phyloP scores from a whole-genome alignment of 1,140 invertebrate species.

The Orius laevigatus region DNA sequence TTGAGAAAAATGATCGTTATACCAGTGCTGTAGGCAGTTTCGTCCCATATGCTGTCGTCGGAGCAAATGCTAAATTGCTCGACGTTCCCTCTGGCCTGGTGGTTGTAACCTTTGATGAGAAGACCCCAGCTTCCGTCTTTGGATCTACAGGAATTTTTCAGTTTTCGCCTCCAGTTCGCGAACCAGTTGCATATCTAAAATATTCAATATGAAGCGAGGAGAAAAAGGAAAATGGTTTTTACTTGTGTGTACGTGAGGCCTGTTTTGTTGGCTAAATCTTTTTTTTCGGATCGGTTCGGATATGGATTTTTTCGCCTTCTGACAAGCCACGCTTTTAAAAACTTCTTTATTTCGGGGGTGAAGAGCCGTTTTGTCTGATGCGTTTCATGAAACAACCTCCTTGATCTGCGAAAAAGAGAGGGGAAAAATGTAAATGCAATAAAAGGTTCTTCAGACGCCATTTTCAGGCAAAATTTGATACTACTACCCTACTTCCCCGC shows the following conservation, averaged over 20 bases:
- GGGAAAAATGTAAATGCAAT: background rate
- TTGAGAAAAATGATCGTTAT: background rate
- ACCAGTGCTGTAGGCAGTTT: slow-evolving; percentile 22
- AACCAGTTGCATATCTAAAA: slow-evolving; percentile 57
- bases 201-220: background rate
- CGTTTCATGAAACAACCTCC: slow-evolving; percentile 36
- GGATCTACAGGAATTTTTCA: slow-evolving; percentile 46
- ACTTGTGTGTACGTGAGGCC: slow-evolving; percentile 54
- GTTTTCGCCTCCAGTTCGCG: slow-evolving; percentile 53
- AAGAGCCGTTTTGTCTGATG: slow-evolving; percentile 48
- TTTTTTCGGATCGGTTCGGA: slow-evolving; percentile 53
- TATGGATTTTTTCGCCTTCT: slow-evolving; percentile 52
- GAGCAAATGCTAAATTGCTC: slow-evolving; percentile 58
- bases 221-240: slow-evolving; percentile 4
- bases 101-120: slow-evolving; percentile 52
- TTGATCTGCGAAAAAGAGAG: slow-evolving; percentile 17
- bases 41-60: slow-evolving; percentile 55
- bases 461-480: background rate
- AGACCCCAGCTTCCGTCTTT: slow-evolving; percentile 49
- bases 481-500: too few species aligned
- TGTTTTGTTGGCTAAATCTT: slow-evolving; percentile 44
- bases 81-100: slow-evolving; percentile 48
- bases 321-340: slow-evolving; percentile 52
- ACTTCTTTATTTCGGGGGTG: slow-evolving; percentile 54
- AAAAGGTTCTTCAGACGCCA: background rate